phyloP scores from a whole-genome alignment of 2,113 vertebrate genomes.

The Gallinago jamesoni region DNA sequence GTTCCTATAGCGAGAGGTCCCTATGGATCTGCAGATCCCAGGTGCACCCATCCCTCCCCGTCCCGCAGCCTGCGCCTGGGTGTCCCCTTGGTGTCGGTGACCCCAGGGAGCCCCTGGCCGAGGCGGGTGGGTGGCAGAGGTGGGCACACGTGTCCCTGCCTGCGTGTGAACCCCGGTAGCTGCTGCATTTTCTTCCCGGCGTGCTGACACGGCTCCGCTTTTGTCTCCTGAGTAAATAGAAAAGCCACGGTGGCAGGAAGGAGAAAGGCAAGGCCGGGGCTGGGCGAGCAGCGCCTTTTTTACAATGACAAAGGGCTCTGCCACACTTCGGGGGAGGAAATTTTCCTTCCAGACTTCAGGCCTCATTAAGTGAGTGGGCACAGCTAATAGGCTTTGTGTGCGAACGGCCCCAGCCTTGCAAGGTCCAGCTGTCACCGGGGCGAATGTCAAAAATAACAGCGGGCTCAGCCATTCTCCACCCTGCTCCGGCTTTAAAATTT shows the following conservation, averaged over 20 bases:
- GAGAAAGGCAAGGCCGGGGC: constrained; percentile 76
- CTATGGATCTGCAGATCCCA: neutral
- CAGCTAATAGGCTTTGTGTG: constrained; percentile 94
- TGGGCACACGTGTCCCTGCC: neutral
- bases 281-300: constrained; percentile 76
- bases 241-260: constrained; percentile 46
- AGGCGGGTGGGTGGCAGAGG: neutral
- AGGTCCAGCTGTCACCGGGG: constrained; percentile 89
- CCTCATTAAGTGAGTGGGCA: constrained; percentile 87
- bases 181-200: neutral
- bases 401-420: constrained; percentile 55
- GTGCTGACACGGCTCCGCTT: constrained; percentile 60
- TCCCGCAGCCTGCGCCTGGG: accelerated
- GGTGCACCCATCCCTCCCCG: accelerated
- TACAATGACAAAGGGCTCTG: constrained; percentile 90
- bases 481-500: constrained; percentile 7
- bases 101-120: neutral
- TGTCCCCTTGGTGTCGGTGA: neutral
- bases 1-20: accelerated
- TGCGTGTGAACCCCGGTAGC: neutral
- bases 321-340: constrained; percentile 95
- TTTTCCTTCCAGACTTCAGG: constrained; percentile 82
- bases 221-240: constrained; percentile 77
- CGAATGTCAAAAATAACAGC: constrained; percentile 79
- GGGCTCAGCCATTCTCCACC: constrained; percentile 48